A percentile compares a stretch with the other conserved stretches of the same genome.
Evolutionary conservation across 1,140 invertebrate genomes (phyloP).

Genomic region (Caerostris darwini): DNA sequence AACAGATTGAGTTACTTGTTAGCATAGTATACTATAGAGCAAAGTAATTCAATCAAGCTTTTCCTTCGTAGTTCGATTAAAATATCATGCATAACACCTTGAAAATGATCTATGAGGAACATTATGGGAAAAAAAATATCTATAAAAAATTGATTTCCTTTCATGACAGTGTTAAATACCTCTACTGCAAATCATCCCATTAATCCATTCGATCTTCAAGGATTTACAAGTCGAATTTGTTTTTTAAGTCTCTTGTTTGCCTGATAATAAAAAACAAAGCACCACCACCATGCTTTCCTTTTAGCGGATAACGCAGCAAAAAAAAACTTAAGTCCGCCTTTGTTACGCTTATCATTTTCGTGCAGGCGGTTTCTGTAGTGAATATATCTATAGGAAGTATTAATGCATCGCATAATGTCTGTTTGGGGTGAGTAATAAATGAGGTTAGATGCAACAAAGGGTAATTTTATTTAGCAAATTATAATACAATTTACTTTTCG

Average conservation of each 20-base stretch:
- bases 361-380: slow-evolving; percentile 43
- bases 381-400: slow-evolving; percentile 40
- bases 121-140: too few species aligned
- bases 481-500: background rate
- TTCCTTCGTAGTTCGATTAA: too few species aligned
- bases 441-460: background rate
- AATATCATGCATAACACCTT: too few species aligned
- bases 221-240: slow-evolving; percentile 45
- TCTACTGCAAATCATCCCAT: background rate
- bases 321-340: slow-evolving; percentile 34
- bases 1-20: too few species aligned
- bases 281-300: slow-evolving; percentile 9
- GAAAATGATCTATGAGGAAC: too few species aligned
- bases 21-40: too few species aligned
- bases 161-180: background rate
- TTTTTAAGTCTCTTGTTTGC: slow-evolving; percentile 27
- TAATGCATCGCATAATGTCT: slow-evolving; percentile 29
- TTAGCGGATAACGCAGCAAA: slow-evolving; percentile 2
- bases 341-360: slow-evolving; percentile 56
- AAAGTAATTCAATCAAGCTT: too few species aligned
- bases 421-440: slow-evolving; percentile 2
- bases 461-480: background rate
- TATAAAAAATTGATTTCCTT: slow-evolving; percentile 8
- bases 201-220: slow-evolving; percentile 45
- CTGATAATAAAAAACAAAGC: slow-evolving; percentile 41